Percentiles rank a stretch among this genome's conserved stretches.
These are phyloP conservation scores for Cantharis rufa DNA, from an alignment of 2,888 invertebrate species.

Conservation along the genomic window DNA sequence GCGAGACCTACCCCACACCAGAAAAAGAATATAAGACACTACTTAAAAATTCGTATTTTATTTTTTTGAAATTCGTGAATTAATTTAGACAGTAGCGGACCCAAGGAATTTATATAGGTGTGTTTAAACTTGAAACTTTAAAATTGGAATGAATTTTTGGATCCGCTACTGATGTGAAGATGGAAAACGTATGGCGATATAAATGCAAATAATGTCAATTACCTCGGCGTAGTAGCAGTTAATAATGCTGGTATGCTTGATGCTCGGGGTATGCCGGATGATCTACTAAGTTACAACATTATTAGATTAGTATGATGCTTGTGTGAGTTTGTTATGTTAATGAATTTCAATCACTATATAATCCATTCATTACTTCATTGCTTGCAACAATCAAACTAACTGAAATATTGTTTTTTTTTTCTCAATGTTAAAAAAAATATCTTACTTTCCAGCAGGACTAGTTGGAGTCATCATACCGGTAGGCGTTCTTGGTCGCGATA, in stretches of 20 bases:
- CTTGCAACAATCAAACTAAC: not conserved
- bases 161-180: not conserved
- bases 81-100: not conserved
- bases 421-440: not conserved
- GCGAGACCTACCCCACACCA: constrained; percentile 59
- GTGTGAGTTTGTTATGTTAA: not conserved
- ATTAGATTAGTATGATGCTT: constrained; percentile 26
- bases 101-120: not conserved
- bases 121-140: not conserved
- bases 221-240: constrained; percentile 75
- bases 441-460: constrained; percentile 71
- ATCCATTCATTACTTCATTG: not conserved
- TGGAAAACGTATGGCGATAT: not conserved
- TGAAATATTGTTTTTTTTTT: not conserved
- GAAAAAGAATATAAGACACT: not conserved
- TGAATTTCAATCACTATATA: not conserved
- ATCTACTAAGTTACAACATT: constrained; percentile 56
- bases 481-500: constrained; percentile 73
- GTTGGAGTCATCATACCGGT: constrained; percentile 79
- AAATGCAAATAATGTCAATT: constrained; percentile 49
- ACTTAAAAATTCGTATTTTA: constrained; percentile 1
- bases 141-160: not conserved
- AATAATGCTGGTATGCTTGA: constrained; percentile 88
- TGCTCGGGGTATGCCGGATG: constrained; percentile 81
- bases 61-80: not conserved